A percentile compares a stretch with the other conserved stretches of the same genome.
Evolutionary conservation across 2,888 invertebrate genomes (phyloP).

Genomic region (Myopa tessellatipennis): DNA sequence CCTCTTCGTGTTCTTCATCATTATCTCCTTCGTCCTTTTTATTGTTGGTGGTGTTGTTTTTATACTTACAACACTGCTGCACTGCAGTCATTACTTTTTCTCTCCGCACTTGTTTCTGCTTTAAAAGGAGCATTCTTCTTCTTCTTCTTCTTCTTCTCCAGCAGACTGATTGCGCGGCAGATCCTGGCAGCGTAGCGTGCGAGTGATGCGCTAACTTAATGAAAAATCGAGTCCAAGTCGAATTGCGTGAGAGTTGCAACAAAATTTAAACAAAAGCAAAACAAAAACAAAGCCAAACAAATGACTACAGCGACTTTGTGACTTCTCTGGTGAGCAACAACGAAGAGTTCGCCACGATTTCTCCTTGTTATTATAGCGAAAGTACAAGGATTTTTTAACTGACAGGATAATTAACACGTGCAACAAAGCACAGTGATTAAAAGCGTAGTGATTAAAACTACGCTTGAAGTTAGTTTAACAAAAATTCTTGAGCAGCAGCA

Average conservation of each 20-base stretch:
- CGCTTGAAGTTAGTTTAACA: background rate
- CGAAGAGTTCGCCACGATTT: too few species aligned
- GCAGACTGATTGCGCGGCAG: background rate
- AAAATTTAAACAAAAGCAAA: background rate
- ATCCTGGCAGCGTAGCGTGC: background rate
- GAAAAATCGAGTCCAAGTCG: background rate
- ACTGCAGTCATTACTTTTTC: constrained; percentile 1
- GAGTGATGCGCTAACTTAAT: background rate
- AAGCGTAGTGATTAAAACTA: background rate
- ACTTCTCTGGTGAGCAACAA: too few species aligned
- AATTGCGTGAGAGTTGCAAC: background rate
- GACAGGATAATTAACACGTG: too few species aligned
- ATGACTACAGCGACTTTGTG: too few species aligned
- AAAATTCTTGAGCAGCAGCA: background rate
- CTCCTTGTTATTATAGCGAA: too few species aligned
- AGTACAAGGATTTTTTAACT: too few species aligned
- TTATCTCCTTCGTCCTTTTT: background rate
- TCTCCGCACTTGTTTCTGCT: too few species aligned
- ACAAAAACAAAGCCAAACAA: too few species aligned
- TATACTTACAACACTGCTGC: background rate
- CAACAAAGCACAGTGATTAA: too few species aligned
- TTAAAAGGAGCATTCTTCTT: background rate
- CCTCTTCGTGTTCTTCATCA: background rate
- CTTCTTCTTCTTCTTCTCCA: background rate
- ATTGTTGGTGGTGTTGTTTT: background rate